Base-by-base conservation (phyloP, 1,140 invertebrate species). In the Littorina saxatilis region DNA sequence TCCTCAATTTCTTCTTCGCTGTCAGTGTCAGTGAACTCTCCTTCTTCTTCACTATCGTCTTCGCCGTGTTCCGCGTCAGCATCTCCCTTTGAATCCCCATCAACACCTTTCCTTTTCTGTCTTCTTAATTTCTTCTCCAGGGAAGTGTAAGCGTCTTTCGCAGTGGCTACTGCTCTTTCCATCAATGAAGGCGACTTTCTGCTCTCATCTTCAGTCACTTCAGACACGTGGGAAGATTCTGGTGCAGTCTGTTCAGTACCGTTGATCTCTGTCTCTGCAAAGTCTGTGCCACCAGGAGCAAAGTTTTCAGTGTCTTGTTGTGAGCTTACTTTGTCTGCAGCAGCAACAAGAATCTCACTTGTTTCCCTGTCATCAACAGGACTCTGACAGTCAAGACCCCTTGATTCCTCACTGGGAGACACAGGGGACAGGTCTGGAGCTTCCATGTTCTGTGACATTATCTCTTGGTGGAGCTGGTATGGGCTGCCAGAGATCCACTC, bases 151-250 rank as follows among this genome's bases (percentile, higher is more conserved):
- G 55, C 74, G 17, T 61, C 50, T 23, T 58, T 52, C 2, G 74
- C 74, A 32, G 50, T 39, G 11, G 27, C 61, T 3, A 76, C 32
- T 15, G 35, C 74, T 55, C 27, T 76, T 23, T 76, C 50, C 74
- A 76, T 58, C 74, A 50, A 76, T 5, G 74, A 55, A 55, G 74
- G 74, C 23, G 61, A 63, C 4, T n/a, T 32, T 63, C 61, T n/a
- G 13, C 61, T 29, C 5, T 32, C 61, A 32, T 23, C 61, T 5
- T 63, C 61, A 32, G n/a, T 27, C 13, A 13, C n/a, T 11, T 63
- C 61, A 32, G n/a, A 32, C 29, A 29, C 27, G 4, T 29, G n/a
- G 13, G 23, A 13, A 29, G 61, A 63, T 11, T 32, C 23, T 63
- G 61, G 32, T 13, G 61, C 27, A 63, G 1, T 32, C 0, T 7